Conservation (phyloP, 1,140 invertebrate genomes). For the Nautilus pompilius region DNA sequence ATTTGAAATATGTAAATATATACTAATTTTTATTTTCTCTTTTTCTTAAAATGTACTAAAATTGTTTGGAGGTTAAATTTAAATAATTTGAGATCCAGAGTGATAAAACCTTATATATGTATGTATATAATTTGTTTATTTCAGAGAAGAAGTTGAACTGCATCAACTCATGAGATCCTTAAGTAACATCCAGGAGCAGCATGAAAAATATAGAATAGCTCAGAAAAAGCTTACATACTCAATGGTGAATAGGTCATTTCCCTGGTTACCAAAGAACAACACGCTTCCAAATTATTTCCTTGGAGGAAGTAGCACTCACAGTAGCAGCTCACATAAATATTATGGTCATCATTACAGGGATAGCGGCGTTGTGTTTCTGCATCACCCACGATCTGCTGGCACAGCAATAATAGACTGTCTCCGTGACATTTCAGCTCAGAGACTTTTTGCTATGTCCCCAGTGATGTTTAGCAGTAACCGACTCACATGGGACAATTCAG, state of each 20-base stretch:
- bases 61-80: too few species aligned
- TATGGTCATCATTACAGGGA: too few species aligned
- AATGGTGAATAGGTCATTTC: not conserved
- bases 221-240: not conserved
- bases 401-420: conserved; percentile 13
- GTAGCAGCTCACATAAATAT: too few species aligned
- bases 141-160: not conserved
- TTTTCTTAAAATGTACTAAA: too few species aligned
- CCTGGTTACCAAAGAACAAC: conserved; percentile 1
- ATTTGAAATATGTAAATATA: too few species aligned
- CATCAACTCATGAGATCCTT: not conserved
- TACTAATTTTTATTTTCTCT: too few species aligned
- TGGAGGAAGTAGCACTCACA: too few species aligned
- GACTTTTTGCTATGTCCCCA: conserved; percentile 19
- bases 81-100: too few species aligned
- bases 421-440: conserved; percentile 12
- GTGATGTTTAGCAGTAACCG: conserved; percentile 15
- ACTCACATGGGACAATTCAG: conserved; percentile 13
- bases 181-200: not conserved
- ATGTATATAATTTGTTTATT: too few species aligned
- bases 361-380: conserved; percentile 17
- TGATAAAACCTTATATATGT: too few species aligned
- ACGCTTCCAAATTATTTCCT: conserved; percentile 3
- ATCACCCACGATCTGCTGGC: conserved; percentile 12
- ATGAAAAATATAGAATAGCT: not conserved